A percentile compares a stretch with the other conserved stretches of the same genome.
phyloP scores from a whole-genome alignment of 1,140 invertebrate genomes.

The Penaeus vannamei region DNA sequence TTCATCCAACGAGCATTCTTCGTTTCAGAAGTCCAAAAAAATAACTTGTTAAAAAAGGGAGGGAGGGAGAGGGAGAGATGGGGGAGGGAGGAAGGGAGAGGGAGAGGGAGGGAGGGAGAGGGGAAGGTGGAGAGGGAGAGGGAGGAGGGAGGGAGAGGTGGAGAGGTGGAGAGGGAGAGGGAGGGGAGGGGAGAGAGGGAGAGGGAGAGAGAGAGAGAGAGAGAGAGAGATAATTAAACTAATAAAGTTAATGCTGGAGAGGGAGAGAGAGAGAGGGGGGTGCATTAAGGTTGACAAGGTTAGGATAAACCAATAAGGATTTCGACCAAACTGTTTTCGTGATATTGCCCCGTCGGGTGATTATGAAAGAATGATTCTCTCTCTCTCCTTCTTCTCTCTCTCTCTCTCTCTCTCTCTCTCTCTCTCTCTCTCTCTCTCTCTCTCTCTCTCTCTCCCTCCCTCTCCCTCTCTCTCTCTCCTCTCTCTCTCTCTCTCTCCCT shows the following conservation, averaged over 20 bases:
- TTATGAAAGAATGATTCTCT: background rate
- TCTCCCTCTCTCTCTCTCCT: no score
- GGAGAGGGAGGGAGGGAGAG: background rate
- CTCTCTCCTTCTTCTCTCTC: background rate
- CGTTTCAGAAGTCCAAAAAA: no score
- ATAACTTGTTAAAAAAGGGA: fast-evolving
- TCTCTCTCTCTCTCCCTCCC: no score
- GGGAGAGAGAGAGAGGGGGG: background rate
- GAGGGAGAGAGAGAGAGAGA: conserved; percentile 9
- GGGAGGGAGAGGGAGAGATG: background rate
- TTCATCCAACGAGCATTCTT: no score
- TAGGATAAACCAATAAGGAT: no score
- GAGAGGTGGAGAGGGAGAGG: background rate
- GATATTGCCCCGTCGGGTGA: background rate
- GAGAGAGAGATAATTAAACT: background rate
- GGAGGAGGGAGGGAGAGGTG: background rate
- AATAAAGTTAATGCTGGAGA: background rate
- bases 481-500: no score
- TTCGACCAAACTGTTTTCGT: background rate
- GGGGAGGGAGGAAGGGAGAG: background rate
- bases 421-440: no score
- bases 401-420: no score
- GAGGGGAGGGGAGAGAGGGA: background rate
- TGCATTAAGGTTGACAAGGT: no score
- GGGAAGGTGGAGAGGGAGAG: background rate